A percentile compares a stretch with the other conserved stretches of the same genome.
Evolutionary conservation across 2,797 vertebrate genomes (phyloP).

Genomic region (Macroramphosus scolopax): DNA sequence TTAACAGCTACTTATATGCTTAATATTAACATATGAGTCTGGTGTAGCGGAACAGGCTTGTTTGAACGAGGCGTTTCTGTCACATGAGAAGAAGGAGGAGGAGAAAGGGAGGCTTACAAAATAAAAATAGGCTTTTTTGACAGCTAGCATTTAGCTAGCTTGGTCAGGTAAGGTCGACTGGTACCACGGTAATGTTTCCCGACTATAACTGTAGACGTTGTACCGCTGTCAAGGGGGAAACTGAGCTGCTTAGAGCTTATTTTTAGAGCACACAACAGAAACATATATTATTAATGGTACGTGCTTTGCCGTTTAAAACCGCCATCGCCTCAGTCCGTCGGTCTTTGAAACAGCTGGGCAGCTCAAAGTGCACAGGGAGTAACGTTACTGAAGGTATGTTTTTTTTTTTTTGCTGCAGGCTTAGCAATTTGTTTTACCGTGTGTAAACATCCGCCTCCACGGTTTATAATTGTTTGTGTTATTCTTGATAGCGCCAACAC

Average conservation of each 20-base stretch:
- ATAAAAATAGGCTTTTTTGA: constrained; percentile 51
- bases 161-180: constrained; percentile 43
- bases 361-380: constrained; percentile 40
- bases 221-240: not conserved
- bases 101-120: constrained; percentile 24
- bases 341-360: constrained; percentile 31
- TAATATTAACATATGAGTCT: not conserved
- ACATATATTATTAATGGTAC: constrained; percentile 18
- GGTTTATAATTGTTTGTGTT: constrained; percentile 12
- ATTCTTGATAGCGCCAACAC: constrained; percentile 21
- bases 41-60: constrained; percentile 1
- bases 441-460: constrained; percentile 3
- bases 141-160: constrained; percentile 61
- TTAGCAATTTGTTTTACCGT: constrained; percentile 5
- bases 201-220: not conserved
- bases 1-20: not conserved
- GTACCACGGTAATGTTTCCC: not conserved
- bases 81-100: constrained; percentile 48
- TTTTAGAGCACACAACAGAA: not conserved
- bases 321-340: constrained; percentile 6
- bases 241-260: not conserved
- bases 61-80: constrained; percentile 43
- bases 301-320: constrained; percentile 11
- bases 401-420: constrained; percentile 3
- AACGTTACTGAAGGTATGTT: constrained; percentile 5